Evolutionary conservation across 2,888 invertebrate genomes (phyloP).

Genomic region (Polymixis flavicincta): DNA sequence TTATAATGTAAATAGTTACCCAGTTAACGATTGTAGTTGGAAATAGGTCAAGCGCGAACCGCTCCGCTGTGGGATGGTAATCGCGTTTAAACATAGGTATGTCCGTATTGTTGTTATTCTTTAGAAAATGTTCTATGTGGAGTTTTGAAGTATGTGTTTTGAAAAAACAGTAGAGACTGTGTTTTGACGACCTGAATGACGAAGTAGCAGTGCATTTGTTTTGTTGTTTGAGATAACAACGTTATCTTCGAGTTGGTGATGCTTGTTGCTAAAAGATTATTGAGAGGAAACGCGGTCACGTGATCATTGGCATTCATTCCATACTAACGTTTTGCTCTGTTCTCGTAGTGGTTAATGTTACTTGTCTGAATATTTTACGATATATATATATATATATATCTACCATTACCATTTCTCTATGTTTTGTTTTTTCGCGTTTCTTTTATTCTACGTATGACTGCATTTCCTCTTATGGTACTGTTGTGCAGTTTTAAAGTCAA

Average conservation of each 20-base stretch:
- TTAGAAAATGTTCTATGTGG: slow-evolving; percentile 61
- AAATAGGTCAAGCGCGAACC: slow-evolving; percentile 77
- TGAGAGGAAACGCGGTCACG: not conserved
- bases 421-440: not conserved
- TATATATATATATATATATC: not conserved
- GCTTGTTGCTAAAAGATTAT: not conserved
- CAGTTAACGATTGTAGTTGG: slow-evolving; percentile 72
- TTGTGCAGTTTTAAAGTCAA: not conserved
- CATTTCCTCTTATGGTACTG: not conserved
- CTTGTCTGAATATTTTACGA: not conserved
- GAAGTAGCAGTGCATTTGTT: slow-evolving; percentile 36
- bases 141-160: slow-evolving; percentile 56
- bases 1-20: slow-evolving; percentile 77
- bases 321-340: not conserved
- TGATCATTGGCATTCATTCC: not conserved
- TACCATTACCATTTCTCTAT: not conserved
- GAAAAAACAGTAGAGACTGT: slow-evolving; percentile 52
- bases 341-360: not conserved
- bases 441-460: not conserved
- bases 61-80: slow-evolving; percentile 71
- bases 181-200: slow-evolving; percentile 55
- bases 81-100: slow-evolving; percentile 62
- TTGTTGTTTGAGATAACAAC: slow-evolving; percentile 36
- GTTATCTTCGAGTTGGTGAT: slow-evolving; percentile 12
- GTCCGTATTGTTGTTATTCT: slow-evolving; percentile 64